Base-by-base conservation (phyloP, 2,888 invertebrate genomes). In the Aproaerema taeniolella region DNA sequence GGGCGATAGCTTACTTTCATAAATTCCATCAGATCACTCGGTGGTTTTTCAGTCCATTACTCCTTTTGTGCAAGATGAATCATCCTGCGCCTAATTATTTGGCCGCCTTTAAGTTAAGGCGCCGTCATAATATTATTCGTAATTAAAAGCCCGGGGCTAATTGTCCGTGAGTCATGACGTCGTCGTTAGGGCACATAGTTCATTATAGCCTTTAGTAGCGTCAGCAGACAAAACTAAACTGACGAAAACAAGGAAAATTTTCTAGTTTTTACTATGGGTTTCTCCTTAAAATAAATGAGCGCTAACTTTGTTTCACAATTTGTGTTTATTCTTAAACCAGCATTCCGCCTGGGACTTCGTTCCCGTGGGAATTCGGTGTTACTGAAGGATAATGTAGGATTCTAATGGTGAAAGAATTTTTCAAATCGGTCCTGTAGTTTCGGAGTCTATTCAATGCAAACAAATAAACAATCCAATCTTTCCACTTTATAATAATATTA, bases 111-210 rank as follows among this genome's bases (percentile, higher is more conserved):
- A 64, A 68, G 58, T 64, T 61, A 61, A 64, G 62, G 69, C 65
- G 69, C 63, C 57, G 29, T 34, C 65, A 71, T 77, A 69, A 78
- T 75, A 78, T 79, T 75, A 73, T 70, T 66, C 66, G 67, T 73
- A 78, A 82, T 80, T 79, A 80, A 72, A 77, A 69, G 67, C 56
- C 62, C 62, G 49, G 50, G 67, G 67, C 65, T 80, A 83, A 83
- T 82, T 79, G 73, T 67, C 72, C 72, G 71, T 77, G 60, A 71
- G 58, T 50, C 65, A 58, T 64, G 62, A 60, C 60, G 62, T 57
- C 61, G 57, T 69, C 71, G 60, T 70, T 71, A 64, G 52, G 47
- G 49, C 55, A 50, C 51, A 66, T 72, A 74, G 72, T 73, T 76
- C 67, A 69, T 70, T 68, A 67, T 57, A 45, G 52, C 45, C 42